Conservation (phyloP, 2,888 invertebrate species). For the Zootermopsis nevadensis region DNA sequence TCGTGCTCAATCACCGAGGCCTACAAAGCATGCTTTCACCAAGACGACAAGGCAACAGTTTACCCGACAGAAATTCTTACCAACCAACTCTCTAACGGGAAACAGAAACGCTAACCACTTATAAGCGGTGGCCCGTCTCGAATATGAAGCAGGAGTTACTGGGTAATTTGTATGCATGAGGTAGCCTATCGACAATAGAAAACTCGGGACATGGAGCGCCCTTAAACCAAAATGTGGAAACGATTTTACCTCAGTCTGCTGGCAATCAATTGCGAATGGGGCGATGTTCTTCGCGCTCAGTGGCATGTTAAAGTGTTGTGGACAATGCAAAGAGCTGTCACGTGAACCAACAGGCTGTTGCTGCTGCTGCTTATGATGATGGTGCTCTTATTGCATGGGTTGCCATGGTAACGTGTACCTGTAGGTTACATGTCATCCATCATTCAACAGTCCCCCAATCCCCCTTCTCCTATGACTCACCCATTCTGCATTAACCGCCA, state of each 20-base stretch:
- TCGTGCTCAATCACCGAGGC: no score
- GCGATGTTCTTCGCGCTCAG: neutral
- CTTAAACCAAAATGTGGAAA: neutral
- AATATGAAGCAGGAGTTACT: no score
- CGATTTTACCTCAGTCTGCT: neutral
- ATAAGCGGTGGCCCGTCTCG: no score
- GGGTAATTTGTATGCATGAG: no score
- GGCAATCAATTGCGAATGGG: neutral
- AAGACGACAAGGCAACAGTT: no score
- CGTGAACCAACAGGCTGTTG: no score
- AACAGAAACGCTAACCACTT: no score
- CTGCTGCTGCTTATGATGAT: neutral
- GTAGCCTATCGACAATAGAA: neutral
- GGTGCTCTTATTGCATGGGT: slow-evolving; percentile 9
- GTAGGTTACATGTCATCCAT: slow-evolving; percentile 13
- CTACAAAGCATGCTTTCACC: no score
- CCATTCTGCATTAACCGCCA: neutral
- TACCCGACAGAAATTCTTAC: no score
- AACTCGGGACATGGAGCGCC: neutral
- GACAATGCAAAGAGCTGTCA: slow-evolving; percentile 8
- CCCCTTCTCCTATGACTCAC: neutral
- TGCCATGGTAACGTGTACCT: slow-evolving; percentile 13
- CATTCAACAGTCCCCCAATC: neutral
- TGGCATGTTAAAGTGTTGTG: neutral
- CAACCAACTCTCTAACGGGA: no score